Percentiles rank a stretch among this genome's conserved stretches.
phyloP scores from a whole-genome alignment of 2,888 invertebrate genomes.

The Lithosia quadra region DNA sequence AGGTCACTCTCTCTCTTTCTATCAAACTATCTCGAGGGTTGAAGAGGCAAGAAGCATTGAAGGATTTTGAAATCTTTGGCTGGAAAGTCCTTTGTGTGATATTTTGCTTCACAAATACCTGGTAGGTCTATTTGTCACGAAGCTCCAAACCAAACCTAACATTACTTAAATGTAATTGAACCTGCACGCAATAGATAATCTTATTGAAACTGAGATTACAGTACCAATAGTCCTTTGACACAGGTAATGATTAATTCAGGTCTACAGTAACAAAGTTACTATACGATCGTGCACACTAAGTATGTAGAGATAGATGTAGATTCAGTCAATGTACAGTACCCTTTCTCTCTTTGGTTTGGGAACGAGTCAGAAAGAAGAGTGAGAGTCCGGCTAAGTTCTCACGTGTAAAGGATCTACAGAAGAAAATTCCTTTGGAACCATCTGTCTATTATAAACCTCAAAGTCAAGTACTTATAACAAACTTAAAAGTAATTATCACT shows the following conservation, averaged over 20 bases:
- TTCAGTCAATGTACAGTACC: background rate
- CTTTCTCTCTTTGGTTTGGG: background rate
- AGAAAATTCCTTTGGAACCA: background rate
- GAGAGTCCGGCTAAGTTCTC: background rate
- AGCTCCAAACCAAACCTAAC: background rate
- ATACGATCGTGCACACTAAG: background rate
- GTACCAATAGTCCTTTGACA: conserved; percentile 6
- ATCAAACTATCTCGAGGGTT: background rate
- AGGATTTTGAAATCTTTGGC: too few relatives aligned
- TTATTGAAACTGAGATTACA: conserved; percentile 17
- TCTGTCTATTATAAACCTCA: background rate
- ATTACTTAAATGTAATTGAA: background rate
- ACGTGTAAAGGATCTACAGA: background rate
- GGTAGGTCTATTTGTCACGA: background rate
- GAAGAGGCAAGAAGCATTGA: too few relatives aligned
- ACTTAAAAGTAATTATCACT: background rate
- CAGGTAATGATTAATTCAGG: conserved; percentile 8
- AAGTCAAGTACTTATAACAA: too few relatives aligned
- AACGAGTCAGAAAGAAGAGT: too few relatives aligned
- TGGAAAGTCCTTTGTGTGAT: too few relatives aligned
- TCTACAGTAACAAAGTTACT: background rate
- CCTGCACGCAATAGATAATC: background rate
- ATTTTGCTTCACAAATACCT: background rate
- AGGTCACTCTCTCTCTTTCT: background rate
- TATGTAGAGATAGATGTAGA: background rate